A percentile compares a stretch with the other conserved stretches of the same genome.
phyloP scores from a whole-genome alignment of 2,113 vertebrate genomes.

The Amphiprion ocellaris region DNA sequence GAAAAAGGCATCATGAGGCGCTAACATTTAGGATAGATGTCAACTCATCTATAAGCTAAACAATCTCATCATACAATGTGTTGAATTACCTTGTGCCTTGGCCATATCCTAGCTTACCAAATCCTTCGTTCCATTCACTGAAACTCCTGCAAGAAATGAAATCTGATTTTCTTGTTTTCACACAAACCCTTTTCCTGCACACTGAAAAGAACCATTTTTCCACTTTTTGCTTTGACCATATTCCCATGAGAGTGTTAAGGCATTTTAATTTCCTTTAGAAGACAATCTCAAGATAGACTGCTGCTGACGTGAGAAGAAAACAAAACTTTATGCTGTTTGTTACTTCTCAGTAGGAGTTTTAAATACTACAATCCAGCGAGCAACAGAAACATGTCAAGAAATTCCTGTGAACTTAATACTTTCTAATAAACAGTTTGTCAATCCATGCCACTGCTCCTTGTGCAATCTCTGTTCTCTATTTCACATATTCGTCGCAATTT shows the following conservation, averaged over 20 bases:
- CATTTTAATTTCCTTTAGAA: slow-evolving; percentile 2
- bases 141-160: slow-evolving; percentile 13
- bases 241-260: too few relatives aligned
- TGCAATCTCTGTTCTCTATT: slow-evolving; percentile 55
- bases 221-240: not conserved
- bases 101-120: too few relatives aligned
- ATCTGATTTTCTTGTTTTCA: not conserved
- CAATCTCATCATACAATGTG: not conserved
- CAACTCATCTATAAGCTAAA: not conserved
- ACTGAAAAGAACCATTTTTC: too few relatives aligned
- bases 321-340: not conserved
- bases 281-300: slow-evolving; percentile 5
- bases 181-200: not conserved
- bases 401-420: slow-evolving; percentile 3
- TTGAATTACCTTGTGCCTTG: not conserved
- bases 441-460: slow-evolving; percentile 2
- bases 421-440: slow-evolving; percentile 25
- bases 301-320: not conserved
- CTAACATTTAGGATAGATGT: not conserved
- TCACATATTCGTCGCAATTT: slow-evolving; percentile 46
- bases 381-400: not conserved
- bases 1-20: not conserved
- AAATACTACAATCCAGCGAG: not conserved
- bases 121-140: not conserved
- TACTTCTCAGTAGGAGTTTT: not conserved